Base-by-base conservation (phyloP, 2,888 invertebrate genomes). In the Pammene fasciana region DNA sequence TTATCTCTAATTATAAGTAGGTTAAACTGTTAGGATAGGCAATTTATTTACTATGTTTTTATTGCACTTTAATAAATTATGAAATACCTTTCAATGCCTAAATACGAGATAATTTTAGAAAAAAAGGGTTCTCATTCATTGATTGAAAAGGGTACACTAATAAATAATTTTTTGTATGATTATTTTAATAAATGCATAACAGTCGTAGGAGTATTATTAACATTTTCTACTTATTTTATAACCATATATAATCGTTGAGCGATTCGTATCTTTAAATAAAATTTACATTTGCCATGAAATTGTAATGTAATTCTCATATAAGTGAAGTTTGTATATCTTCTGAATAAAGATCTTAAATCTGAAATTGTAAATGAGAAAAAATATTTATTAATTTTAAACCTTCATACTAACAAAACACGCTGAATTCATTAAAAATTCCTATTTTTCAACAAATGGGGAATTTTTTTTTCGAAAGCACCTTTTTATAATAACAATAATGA, bases 121-220 rank as follows among this genome's bases (percentile, higher is more conserved):
- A 14, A 46, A 46, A 45, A 1, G 10, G 13, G 8, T 45, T 45
- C 13, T 6, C 1, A 38, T 5, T 3, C 0, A 38, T 55, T 56
- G 5, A 26, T 43, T 1, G 5, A 38, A 41, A 8, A 8, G 18
- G 1, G n/a, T 11, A 5, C 3, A n/a, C 16, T 36, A 72, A 68
- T 46, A 62, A 70, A 50, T 62, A 68, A 60, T 67, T 13, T 56
- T 66, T 73, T 72, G 71, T 73, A 71, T 73, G 75, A 78, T 79
- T 79, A 79, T 89, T 72, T 87, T 87, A 87, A 87, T 89, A 89
- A 89, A 89, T 89, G 88, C 87, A 78, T 85, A 86, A 86, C 84
- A 81, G 82, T 84, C 80, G 79, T 74, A 76, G 71, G 68, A 65
- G n/a, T n/a, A n/a, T 50, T 64, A 68, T 77, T 78, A 85, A 86